phyloP scores from a whole-genome alignment of 92 coral and sea anemone species.

The Epizoanthus rinbou region DNA sequence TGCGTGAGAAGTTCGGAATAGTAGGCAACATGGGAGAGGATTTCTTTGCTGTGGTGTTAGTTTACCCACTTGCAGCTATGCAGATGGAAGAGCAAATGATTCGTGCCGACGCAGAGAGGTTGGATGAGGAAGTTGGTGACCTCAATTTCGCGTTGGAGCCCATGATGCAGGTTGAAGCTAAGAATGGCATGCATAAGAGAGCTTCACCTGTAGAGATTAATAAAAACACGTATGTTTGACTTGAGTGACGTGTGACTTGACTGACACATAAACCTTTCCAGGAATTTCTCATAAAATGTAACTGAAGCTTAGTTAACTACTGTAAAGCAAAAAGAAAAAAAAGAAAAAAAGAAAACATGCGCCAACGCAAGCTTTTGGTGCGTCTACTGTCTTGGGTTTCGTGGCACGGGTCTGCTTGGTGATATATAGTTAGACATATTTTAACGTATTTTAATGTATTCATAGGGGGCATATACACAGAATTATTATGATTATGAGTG shows the following conservation, averaged over 20 bases:
- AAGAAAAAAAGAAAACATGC: no score
- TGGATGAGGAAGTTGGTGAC: neutral
- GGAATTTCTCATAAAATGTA: no score
- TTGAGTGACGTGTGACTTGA: neutral
- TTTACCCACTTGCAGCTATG: slow-evolving; percentile 76
- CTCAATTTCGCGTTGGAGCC: neutral
- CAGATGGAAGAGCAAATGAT: slow-evolving; percentile 78
- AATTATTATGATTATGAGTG: no score
- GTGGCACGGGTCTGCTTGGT: no score
- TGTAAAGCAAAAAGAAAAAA: no score
- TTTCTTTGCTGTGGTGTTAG: slow-evolving; percentile 64
- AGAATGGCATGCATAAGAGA: neutral
- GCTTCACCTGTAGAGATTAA: neutral
- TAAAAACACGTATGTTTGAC: neutral
- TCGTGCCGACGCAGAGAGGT: neutral
- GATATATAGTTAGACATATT: no score
- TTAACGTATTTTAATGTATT: no score
- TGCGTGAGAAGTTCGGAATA: slow-evolving; percentile 64
- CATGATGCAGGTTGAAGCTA: slow-evolving; percentile 1
- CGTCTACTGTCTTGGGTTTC: no score
- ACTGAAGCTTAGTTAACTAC: no score
- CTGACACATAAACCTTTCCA: neutral
- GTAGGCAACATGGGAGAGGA: slow-evolving; percentile 73
- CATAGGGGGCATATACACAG: no score
- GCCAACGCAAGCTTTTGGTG: no score